These are phyloP conservation scores for Amblyjoppa fuscipennis DNA, from an alignment of 2,888 invertebrate species.

Conservation along the genomic window DNA sequence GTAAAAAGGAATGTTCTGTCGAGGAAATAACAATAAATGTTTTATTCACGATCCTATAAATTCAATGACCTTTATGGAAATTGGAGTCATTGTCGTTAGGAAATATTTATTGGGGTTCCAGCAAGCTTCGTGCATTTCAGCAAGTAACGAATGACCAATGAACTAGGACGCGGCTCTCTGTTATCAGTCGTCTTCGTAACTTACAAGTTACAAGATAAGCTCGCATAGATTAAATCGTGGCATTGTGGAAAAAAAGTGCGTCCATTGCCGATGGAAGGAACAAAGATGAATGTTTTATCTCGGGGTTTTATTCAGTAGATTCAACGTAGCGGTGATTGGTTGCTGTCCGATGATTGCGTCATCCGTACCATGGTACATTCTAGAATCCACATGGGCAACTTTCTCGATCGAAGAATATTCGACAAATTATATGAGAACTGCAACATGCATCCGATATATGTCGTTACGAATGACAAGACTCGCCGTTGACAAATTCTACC, in stretches of 20 bases:
- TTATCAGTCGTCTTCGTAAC: conserved; percentile 6
- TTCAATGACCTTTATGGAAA: conserved; percentile 24
- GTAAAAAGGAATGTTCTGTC: background rate
- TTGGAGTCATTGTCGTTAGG: background rate
- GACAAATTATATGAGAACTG: conserved; percentile 11
- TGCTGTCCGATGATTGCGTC: conserved; percentile 71
- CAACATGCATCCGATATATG: background rate
- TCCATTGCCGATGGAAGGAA: conserved; percentile 21
- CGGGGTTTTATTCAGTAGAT: conserved; percentile 20
- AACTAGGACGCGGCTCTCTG: background rate
- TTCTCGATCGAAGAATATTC: background rate
- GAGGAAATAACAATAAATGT: conserved; percentile 18
- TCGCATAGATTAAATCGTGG: conserved; percentile 30
- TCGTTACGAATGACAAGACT: conserved; percentile 1
- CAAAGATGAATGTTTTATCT: conserved; percentile 1
- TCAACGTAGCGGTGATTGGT: conserved; percentile 67
- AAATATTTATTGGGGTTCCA: background rate
- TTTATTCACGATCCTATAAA: background rate
- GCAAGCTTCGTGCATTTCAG: background rate
- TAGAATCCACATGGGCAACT: conserved; percentile 70
- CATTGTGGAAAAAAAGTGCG: conserved; percentile 15
- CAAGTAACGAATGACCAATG: background rate
- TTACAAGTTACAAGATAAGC: conserved; percentile 28
- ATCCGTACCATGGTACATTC: conserved; percentile 72
- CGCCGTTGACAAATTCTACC: conserved; percentile 25